phyloP scores from a whole-genome alignment of 1,140 invertebrate species.

The Adelges cooleyi region DNA sequence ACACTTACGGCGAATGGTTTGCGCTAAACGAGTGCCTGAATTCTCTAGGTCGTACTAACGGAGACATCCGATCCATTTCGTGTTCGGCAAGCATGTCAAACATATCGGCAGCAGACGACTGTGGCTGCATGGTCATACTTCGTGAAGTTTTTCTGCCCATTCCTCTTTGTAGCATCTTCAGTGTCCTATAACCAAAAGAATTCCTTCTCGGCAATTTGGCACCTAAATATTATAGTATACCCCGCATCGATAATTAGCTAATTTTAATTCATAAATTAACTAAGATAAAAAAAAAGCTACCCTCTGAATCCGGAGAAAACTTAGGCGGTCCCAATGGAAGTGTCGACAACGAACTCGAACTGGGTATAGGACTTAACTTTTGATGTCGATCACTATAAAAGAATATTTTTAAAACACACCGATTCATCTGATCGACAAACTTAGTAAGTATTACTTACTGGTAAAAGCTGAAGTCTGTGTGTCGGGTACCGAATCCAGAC shows the following conservation, averaged over 20 bases:
- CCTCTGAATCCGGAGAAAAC: conserved; percentile 39
- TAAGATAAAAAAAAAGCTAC: neutral
- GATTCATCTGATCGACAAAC: no score
- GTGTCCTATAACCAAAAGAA: conserved; percentile 61
- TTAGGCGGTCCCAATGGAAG: conserved; percentile 37
- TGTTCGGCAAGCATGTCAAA: conserved; percentile 31
- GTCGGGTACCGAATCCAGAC: conserved; percentile 38
- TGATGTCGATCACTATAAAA: conserved; percentile 36
- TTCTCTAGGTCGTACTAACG: conserved; percentile 31
- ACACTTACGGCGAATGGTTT: conserved; percentile 15
- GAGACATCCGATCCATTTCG: conserved; percentile 33
- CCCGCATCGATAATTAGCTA: no score
- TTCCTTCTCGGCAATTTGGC: conserved; percentile 31
- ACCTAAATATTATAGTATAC: conserved; percentile 10
- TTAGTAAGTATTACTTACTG: no score
- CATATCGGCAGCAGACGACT: conserved; percentile 30
- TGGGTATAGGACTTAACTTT: conserved; percentile 71
- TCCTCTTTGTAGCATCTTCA: conserved; percentile 43
- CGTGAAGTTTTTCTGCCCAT: conserved; percentile 38
- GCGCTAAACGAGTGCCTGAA: conserved; percentile 13
- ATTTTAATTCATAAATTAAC: no score
- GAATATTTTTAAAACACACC: neutral
- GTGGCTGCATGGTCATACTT: conserved; percentile 41
- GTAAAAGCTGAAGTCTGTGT: conserved; percentile 9
- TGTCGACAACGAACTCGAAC: conserved; percentile 44